Percentiles rank a stretch among this genome's conserved stretches.
phyloP scores from a whole-genome alignment of 2,113 vertebrate species.

The Anhinga rufa region DNA sequence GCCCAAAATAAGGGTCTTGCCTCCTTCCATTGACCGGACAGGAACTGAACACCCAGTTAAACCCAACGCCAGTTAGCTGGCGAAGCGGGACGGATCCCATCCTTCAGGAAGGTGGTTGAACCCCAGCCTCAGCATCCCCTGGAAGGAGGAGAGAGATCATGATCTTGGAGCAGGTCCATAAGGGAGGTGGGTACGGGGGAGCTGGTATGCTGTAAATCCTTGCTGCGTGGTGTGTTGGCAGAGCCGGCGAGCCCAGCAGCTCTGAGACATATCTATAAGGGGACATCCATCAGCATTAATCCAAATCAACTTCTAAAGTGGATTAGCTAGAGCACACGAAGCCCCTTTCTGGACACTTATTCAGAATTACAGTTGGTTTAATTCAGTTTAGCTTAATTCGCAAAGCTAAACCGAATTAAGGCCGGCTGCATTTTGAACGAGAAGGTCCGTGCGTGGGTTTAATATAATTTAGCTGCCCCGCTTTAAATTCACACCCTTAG shows the following conservation, averaged over 20 bases:
- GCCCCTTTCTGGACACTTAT: neutral
- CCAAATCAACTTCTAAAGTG: neutral
- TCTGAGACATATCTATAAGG: neutral
- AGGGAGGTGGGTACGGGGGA: neutral
- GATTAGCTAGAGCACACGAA: neutral
- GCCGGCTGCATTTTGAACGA: neutral
- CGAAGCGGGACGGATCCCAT: rapidly evolving
- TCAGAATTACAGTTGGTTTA: neutral
- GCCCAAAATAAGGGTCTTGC: neutral
- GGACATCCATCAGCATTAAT: neutral
- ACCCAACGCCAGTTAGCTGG: rapidly evolving
- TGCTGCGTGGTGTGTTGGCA: rapidly evolving
- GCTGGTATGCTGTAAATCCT: neutral
- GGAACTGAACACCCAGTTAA: neutral
- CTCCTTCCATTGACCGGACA: neutral
- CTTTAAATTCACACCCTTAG: neutral
- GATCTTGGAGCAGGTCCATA: neutral
- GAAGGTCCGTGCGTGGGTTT: neutral
- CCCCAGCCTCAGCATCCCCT: neutral
- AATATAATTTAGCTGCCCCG: neutral
- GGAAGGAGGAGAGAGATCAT: neutral
- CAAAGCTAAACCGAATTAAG: neutral
- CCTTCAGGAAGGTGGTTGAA: neutral
- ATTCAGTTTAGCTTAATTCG: neutral
- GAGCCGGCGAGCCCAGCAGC: neutral